Conservation (phyloP, 2,797 vertebrate genomes). For the Lates japonicus region DNA sequence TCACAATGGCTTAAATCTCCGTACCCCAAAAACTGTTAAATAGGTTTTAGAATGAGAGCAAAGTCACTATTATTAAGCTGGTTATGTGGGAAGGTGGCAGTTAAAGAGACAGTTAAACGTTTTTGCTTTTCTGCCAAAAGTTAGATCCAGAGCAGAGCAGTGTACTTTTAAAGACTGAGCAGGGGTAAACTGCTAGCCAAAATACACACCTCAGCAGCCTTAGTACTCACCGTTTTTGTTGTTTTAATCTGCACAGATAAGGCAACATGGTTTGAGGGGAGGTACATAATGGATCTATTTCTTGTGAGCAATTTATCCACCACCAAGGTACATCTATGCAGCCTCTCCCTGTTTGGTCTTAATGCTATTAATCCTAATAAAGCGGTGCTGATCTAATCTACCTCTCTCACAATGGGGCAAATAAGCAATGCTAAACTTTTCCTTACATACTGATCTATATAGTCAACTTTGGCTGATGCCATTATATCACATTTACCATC, state of each 20-base stretch:
- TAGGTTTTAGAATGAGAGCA: neutral
- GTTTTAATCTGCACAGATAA: neutral
- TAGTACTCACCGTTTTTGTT: neutral
- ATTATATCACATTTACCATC: slow-evolving; percentile 1
- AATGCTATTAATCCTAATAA: neutral
- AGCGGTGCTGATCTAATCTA: neutral
- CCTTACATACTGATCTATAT: neutral
- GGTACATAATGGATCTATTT: neutral
- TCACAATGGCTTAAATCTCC: neutral
- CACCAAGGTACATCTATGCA: too few species aligned
- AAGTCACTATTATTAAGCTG: slow-evolving; percentile 1
- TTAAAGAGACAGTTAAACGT: neutral
- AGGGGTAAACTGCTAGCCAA: neutral
- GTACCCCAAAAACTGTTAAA: neutral
- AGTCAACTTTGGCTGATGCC: neutral
- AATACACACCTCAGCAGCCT: neutral
- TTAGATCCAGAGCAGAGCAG: neutral
- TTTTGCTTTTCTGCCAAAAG: neutral
- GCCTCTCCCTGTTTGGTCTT: neutral
- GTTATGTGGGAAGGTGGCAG: too few species aligned
- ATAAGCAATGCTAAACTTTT: neutral
- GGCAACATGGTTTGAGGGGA: too few species aligned
- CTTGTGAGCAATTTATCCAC: neutral
- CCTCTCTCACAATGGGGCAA: neutral
- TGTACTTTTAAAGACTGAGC: neutral